Evolutionary conservation across 2,888 invertebrate genomes (phyloP), one percentile per base, ranked within the genome.

Genomic region (Rhogogaster chlorosoma): DNA sequence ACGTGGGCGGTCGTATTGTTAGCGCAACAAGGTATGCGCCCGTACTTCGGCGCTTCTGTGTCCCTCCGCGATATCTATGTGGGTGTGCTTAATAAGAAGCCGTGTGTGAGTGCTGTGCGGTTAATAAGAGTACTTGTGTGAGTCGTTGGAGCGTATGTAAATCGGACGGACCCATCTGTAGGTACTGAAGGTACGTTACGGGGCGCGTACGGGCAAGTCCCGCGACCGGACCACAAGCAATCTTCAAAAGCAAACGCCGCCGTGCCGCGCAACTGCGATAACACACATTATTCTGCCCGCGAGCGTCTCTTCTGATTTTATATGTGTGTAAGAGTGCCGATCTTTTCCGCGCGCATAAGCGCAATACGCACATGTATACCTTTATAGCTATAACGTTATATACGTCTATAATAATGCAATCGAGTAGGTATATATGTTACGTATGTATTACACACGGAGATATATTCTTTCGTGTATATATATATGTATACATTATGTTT

Each of bases 1-100:
- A 91, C 91, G 92, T 92, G 92, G 92, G 92, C 92, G 92, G 92
- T 92, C 92, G 92, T 92, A 92, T 92, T 92, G 92, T 92, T 92
- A 92, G 92, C 90, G 92, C 92, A 92, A 92, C 91, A 91, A 92
- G 91, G 91, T 90, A 92, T 92, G 91, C 91, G 88, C 85, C 88
- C 86, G 87, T 88, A 87, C 89, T 87, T 89, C 91, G 91, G 92
- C 91, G 91, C 92, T 92, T 92, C 92, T 91, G 91, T 91, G 85
- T 82, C 70, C 85, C 85, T 82, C 85, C 84, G 86, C 84, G 61
- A 61, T 80, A 18, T 82, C 82, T 77, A 84, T 57, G 85, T 70
- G 86, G 85, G 86, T 85, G 86, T 89, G 88, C 89, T 90, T 90
- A 89, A 91, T 90, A 91, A 91, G 90, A 89, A 87, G 86, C 87